Evolutionary conservation across 1,140 invertebrate genomes (phyloP), one percentile per base, ranked within the genome.

Genomic region (Zaprionus inermis): DNA sequence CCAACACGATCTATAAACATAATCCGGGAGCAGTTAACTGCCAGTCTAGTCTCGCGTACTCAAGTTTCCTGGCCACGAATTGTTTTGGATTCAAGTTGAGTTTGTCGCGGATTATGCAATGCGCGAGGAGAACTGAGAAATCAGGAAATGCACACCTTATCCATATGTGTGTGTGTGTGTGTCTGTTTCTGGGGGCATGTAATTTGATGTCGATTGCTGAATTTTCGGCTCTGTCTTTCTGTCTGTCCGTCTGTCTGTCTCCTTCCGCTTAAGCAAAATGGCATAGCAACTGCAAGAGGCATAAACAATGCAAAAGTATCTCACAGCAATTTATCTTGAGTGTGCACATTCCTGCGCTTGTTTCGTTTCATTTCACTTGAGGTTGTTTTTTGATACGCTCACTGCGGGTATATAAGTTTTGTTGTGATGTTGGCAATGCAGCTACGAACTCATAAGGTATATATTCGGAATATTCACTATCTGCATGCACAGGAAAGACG

Each of bases 301-400:
- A 69, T 52, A 55, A 72, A 76, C 58, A 76, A 69, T 77, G 69
- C 71, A 64, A 61, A 71, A 79, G 80, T 78, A 89, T 76, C 75
- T 78, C 72, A 72, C 66, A 73, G 67, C 60, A 68, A 81, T 81
- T 88, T 88, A 80, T 80, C 71, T 83, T 82, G 83, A 80, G 83
- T 88, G 44, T 82, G 83, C 84, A 90, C 86, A 90, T 90, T 90
- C 86, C 86, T 76, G 67, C 22, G 77, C 73, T 72, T 68, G 55
- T 78, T 85, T 86, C 74, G 81, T 82, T 82, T 79, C 80, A 65
- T 86, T 85, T 84, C 78, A 84, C 76, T 84, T 83, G 56, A 66
- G 58, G 28, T 56, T 56, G n/a, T 24, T 34, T 58, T 28, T 56
- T 69, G 24, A 28, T 28, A 28, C 24, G 0, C 24, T 28, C 1